These are phyloP conservation scores for Mylabris phalerata DNA, from an alignment of 1,140 invertebrate species.

Conservation along the genomic window DNA sequence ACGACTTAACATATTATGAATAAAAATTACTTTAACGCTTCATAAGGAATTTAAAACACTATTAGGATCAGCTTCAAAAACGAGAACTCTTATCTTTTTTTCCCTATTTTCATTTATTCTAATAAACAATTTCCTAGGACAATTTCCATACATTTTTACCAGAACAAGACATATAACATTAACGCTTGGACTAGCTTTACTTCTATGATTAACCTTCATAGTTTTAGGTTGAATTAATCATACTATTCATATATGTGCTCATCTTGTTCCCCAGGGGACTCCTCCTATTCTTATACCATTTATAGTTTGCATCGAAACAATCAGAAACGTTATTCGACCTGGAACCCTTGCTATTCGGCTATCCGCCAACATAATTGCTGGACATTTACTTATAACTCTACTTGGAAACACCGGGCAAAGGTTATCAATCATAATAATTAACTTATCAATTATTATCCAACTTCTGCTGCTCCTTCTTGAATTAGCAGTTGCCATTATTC, in stretches of 20 bases:
- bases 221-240: constrained; percentile 51
- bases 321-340: constrained; percentile 56
- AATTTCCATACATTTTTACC: constrained; percentile 63
- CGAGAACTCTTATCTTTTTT: constrained; percentile 47
- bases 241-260: constrained; percentile 48
- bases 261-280: constrained; percentile 55
- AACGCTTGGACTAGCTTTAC: constrained; percentile 49
- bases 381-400: constrained; percentile 53
- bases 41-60: constrained; percentile 50
- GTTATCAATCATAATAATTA: constrained; percentile 35
- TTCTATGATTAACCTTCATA: constrained; percentile 56
- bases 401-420: constrained; percentile 43
- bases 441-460: constrained; percentile 44
- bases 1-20: constrained; percentile 43
- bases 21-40: constrained; percentile 41
- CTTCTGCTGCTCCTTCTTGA: constrained; percentile 44
- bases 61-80: constrained; percentile 40
- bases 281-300: constrained; percentile 49
- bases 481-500: constrained; percentile 32
- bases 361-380: constrained; percentile 63
- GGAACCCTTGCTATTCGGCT: constrained; percentile 56
- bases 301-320: constrained; percentile 53
- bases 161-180: constrained; percentile 51
- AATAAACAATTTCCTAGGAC: constrained; percentile 57
- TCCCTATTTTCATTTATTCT: constrained; percentile 49